phyloP scores from a whole-genome alignment of 2,888 invertebrate genomes.

The Clunio marinus region DNA sequence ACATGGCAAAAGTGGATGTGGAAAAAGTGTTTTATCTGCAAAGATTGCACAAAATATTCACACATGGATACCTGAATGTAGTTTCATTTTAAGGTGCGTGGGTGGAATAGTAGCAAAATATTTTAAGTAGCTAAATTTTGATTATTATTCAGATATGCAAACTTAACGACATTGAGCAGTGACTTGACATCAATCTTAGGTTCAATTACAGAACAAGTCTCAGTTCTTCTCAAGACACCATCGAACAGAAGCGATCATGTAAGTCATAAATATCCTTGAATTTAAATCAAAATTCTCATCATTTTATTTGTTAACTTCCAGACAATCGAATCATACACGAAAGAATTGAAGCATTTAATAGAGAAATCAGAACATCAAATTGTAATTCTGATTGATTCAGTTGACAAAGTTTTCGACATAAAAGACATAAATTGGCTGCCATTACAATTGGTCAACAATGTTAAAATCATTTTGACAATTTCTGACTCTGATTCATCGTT shows the following conservation, averaged over 20 bases:
- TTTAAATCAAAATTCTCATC: too few relatives aligned
- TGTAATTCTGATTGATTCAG: slow-evolving; percentile 71
- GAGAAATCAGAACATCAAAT: slow-evolving; percentile 54
- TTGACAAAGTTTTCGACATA: slow-evolving; percentile 57
- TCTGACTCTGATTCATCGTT: slow-evolving; percentile 41
- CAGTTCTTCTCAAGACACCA: slow-evolving; percentile 64
- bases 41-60: slow-evolving; percentile 64
- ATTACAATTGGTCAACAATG: slow-evolving; percentile 64
- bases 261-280: slow-evolving; percentile 48
- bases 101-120: not conserved
- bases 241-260: slow-evolving; percentile 61
- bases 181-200: slow-evolving; percentile 57
- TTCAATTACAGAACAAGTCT: slow-evolving; percentile 70
- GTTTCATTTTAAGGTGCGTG: slow-evolving; percentile 53
- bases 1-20: slow-evolving; percentile 75
- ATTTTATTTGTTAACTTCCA: slow-evolving; percentile 47
- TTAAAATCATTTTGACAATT: slow-evolving; percentile 67
- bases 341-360: slow-evolving; percentile 52
- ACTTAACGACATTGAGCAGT: slow-evolving; percentile 47
- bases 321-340: slow-evolving; percentile 69
- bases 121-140: not conserved
- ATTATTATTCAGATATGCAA: slow-evolving; percentile 46
- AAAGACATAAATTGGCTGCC: slow-evolving; percentile 73
- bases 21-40: slow-evolving; percentile 76
- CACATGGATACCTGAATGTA: slow-evolving; percentile 61